Base-by-base conservation (phyloP, 2,797 vertebrate genomes). In the Microctenopoma stevenorrisi region DNA sequence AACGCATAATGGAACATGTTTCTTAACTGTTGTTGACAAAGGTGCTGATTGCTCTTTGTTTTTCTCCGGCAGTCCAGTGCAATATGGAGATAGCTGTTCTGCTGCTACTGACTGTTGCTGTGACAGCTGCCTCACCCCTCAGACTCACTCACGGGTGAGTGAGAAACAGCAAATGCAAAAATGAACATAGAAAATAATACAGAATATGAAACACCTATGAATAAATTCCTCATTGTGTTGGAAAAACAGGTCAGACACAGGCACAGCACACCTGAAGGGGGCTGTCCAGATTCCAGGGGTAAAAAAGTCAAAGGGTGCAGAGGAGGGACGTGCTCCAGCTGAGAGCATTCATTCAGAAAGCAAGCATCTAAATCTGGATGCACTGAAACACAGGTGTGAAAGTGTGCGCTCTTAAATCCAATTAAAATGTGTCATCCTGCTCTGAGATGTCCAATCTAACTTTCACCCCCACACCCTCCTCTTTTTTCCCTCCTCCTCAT, bases 11-110 rank as follows among this genome's bases (percentile, higher is more conserved):
- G 5, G 0, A n/a, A 28, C 16, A 14, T 47, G 4, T 73, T 66
- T 52, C 14, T 43, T 52, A 3, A n/a, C 7, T 26, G 40, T 58
- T 51, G 8, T 33, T 18, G 4, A 30, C 6, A 48, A 16, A 26
- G 10, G 46, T 18, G 47, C 1, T 35, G 50, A 6, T 53, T 7
- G 9, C 43, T 38, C 3, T 25, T 51, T 43, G 6, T 60, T 48
- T 55, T 15, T 74, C 47, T 62, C 7, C 51, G 42, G 56, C 70
- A 94, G 93, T 86, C 43, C 57, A 58, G 14, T 65, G 44, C 74
- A 83, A 89, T 82, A 93, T 94, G 91, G 87, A 88, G 86, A 89
- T 91, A 86, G 82, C 79, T 44, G 67, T 93, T 72, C 75, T 94
- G 66, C 72, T 94, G 82, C 81, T 94, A 57, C 78, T 94, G 68